phyloP scores from a whole-genome alignment of 2,888 invertebrate genomes.

The Nebria brevicollis region DNA sequence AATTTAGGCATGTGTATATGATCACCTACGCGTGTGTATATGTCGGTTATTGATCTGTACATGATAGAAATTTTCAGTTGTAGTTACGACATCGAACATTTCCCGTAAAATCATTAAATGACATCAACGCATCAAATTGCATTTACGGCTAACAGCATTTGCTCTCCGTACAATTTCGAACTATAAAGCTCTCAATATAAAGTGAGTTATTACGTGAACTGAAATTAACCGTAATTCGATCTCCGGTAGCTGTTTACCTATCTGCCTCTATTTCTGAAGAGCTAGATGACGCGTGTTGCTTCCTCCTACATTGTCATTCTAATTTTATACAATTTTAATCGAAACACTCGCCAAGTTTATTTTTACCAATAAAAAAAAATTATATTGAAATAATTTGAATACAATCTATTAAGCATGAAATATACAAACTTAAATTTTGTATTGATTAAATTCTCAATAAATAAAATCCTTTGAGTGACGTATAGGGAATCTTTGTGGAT shows the following conservation, averaged over 20 bases:
- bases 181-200: slow-evolving; percentile 42
- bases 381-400: no score
- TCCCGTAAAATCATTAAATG: slow-evolving; percentile 33
- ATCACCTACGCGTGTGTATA: not conserved
- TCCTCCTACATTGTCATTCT: not conserved
- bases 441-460: no score
- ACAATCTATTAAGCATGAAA: no score
- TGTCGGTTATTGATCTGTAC: not conserved
- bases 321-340: not conserved
- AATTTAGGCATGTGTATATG: slow-evolving; percentile 5
- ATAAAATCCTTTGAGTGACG: no score
- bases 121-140: slow-evolving; percentile 39
- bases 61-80: slow-evolving; percentile 33
- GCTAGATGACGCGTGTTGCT: not conserved
- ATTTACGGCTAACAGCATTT: slow-evolving; percentile 38
- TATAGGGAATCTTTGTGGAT: no score
- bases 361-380: not conserved
- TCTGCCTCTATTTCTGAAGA: not conserved
- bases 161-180: slow-evolving; percentile 28
- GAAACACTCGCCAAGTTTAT: not conserved
- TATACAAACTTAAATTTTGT: no score
- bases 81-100: slow-evolving; percentile 17
- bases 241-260: slow-evolving; percentile 25
- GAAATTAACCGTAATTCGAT: slow-evolving; percentile 42
- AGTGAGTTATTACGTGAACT: slow-evolving; percentile 43